Evolutionary conservation across 2,888 invertebrate genomes (phyloP).

Genomic region (Meta bourneti): DNA sequence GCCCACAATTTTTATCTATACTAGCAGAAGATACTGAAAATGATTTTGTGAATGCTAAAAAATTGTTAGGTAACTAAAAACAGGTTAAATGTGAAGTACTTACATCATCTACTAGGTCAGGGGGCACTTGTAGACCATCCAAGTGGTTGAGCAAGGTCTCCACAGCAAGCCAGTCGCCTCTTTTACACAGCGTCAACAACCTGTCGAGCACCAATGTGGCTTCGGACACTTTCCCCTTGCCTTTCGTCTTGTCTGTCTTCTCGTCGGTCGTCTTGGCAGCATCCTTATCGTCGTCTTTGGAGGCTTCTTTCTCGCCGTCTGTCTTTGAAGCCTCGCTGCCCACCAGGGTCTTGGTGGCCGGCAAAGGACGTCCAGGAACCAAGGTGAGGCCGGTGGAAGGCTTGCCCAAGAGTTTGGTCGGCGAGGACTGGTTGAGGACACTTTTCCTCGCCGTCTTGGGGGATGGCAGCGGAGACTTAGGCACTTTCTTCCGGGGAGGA

Average conservation of each 20-base stretch:
- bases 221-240: constrained; percentile 44
- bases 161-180: constrained; percentile 78
- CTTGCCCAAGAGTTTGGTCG: constrained; percentile 55
- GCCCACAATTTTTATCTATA: too few species aligned
- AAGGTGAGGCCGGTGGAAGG: constrained; percentile 7
- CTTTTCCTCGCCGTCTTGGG: constrained; percentile 51
- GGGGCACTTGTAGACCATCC: constrained; percentile 68
- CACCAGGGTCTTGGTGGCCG: constrained; percentile 29
- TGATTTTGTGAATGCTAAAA: too few species aligned
- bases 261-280: constrained; percentile 11
- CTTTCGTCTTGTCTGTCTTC: constrained; percentile 31
- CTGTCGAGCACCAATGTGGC: constrained; percentile 44
- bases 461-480: constrained; percentile 59
- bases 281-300: constrained; percentile 19
- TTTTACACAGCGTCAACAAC: constrained; percentile 60
- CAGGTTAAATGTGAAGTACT: constrained; percentile 8
- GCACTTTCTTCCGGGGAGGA: constrained; percentile 44
- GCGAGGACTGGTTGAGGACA: constrained; percentile 38
- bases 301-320: constrained; percentile 16
- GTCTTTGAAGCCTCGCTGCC: constrained; percentile 13
- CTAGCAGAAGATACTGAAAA: too few species aligned
- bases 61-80: too few species aligned
- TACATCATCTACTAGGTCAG: constrained; percentile 68
- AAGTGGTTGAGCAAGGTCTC: constrained; percentile 77
- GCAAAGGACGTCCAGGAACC: constrained; percentile 53